Conservation (phyloP, 1,140 invertebrate species). For the Drosophila pallidifrons region DNA sequence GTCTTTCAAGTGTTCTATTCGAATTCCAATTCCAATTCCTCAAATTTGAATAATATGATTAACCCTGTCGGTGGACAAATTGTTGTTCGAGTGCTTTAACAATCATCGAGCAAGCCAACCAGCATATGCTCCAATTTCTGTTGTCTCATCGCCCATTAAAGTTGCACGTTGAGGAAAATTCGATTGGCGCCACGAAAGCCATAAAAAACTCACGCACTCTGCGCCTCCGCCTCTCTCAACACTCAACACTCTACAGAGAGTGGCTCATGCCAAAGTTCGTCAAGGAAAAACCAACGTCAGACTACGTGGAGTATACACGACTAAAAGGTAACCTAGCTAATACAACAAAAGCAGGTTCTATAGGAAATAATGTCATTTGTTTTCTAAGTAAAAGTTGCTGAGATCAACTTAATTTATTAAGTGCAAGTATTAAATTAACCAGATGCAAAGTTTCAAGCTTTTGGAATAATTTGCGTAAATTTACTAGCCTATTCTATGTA, state of each 20-base stretch:
- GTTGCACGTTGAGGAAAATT: constrained; percentile 41
- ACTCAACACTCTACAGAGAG: background rate
- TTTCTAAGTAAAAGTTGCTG: no score
- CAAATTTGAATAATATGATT: constrained; percentile 33
- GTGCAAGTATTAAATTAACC: no score
- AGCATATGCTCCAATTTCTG: constrained; percentile 36
- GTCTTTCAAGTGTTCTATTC: constrained; percentile 6
- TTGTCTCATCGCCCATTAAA: constrained; percentile 60
- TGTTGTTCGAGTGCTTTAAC: constrained; percentile 1
- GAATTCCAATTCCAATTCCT: constrained; percentile 3
- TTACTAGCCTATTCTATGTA: no score
- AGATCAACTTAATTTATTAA: no score
- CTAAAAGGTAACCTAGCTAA: background rate
- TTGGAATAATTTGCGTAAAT: no score
- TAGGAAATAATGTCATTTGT: background rate
- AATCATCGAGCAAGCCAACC: constrained; percentile 7
- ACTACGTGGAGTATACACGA: background rate
- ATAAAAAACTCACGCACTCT: constrained; percentile 62
- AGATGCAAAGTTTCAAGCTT: no score
- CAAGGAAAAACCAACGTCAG: constrained; percentile 33
- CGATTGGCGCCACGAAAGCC: constrained; percentile 73
- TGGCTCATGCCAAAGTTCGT: constrained; percentile 29
- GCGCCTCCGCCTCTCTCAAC: constrained; percentile 12
- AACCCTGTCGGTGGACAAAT: constrained; percentile 37
- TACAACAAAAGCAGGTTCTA: no score